Evolutionary conservation across 2,113 vertebrate genomes (phyloP).

Genomic region (Mormyrus lacerda): DNA sequence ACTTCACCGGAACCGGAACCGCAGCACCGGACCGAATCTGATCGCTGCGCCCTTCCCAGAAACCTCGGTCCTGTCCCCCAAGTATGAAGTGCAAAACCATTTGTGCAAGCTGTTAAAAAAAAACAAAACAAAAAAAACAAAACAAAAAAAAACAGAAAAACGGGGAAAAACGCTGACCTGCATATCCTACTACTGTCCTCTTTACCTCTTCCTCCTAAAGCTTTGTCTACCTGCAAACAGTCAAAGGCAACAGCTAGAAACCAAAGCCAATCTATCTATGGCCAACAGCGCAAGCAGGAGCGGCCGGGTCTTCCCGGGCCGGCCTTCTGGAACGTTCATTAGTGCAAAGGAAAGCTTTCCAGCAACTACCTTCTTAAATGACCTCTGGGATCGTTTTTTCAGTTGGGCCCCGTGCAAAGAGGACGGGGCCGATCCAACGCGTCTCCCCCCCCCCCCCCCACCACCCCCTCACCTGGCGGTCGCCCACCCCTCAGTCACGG

Average conservation of each 20-base stretch:
- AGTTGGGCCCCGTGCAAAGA: slow-evolving; percentile 93
- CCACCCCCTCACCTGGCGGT: slow-evolving; percentile 65
- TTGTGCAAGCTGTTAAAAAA: slow-evolving; percentile 73
- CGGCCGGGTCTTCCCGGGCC: slow-evolving; percentile 79
- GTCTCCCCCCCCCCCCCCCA: slow-evolving; percentile 52
- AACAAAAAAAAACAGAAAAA: slow-evolving; percentile 28
- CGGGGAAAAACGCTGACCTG: slow-evolving; percentile 88
- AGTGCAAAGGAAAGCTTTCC: slow-evolving; percentile 96
- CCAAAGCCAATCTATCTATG: slow-evolving; percentile 99
- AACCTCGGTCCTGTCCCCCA: slow-evolving; percentile 82
- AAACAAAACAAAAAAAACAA: slow-evolving; percentile 12
- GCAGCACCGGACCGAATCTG: slow-evolving; percentile 90
- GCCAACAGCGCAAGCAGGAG: slow-evolving; percentile 99
- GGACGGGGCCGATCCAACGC: slow-evolving; percentile 45
- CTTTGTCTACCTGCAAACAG: slow-evolving; percentile 99
- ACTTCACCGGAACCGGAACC: slow-evolving; percentile 73
- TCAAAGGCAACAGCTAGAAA: slow-evolving; percentile 99
- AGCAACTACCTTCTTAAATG: slow-evolving; percentile 95
- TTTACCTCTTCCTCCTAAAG: slow-evolving; percentile 98
- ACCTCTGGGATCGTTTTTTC: slow-evolving; percentile 95
- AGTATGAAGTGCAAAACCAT: slow-evolving; percentile 82
- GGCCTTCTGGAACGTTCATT: slow-evolving; percentile 97
- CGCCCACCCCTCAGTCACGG: slow-evolving; percentile 50
- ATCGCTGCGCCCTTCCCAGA: slow-evolving; percentile 74
- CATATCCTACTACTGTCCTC: slow-evolving; percentile 90